Percentiles rank a stretch among this genome's conserved stretches.
phyloP scores from a whole-genome alignment of 1,140 invertebrate species.

The Steinernema khuongi region DNA sequence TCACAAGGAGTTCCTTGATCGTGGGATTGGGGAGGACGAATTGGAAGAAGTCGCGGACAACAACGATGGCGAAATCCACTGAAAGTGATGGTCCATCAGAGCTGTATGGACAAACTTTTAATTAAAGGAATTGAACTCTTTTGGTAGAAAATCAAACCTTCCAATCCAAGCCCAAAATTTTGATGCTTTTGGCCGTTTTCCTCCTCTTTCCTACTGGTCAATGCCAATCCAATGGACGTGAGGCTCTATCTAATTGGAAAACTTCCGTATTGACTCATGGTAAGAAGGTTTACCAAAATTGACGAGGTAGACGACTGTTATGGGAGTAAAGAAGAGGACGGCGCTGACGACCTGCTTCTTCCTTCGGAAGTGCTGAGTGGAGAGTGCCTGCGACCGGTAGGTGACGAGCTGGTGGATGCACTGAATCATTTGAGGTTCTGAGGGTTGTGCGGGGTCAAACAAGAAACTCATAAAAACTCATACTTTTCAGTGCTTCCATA shows the following conservation, averaged over 20 bases:
- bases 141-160: too few relatives aligned
- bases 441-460: too few relatives aligned
- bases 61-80: neutral
- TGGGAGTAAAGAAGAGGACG: neutral
- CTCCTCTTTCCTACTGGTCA: too few relatives aligned
- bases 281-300: too few relatives aligned
- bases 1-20: neutral
- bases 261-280: too few relatives aligned
- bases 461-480: too few relatives aligned
- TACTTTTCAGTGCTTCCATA: too few relatives aligned
- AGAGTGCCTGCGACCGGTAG: neutral
- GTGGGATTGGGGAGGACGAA: neutral
- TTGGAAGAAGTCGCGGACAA: neutral
- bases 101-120: neutral
- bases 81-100: neutral
- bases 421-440: neutral
- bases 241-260: too few relatives aligned
- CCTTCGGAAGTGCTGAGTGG: neutral
- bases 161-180: too few relatives aligned
- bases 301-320: neutral
- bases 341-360: neutral
- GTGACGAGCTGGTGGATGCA: neutral
- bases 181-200: too few relatives aligned
- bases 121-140: too few relatives aligned
- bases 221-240: too few relatives aligned